Evolutionary conservation across 2,797 vertebrate species (phyloP).

Genomic region (Chaetodon trifasciatus): DNA sequence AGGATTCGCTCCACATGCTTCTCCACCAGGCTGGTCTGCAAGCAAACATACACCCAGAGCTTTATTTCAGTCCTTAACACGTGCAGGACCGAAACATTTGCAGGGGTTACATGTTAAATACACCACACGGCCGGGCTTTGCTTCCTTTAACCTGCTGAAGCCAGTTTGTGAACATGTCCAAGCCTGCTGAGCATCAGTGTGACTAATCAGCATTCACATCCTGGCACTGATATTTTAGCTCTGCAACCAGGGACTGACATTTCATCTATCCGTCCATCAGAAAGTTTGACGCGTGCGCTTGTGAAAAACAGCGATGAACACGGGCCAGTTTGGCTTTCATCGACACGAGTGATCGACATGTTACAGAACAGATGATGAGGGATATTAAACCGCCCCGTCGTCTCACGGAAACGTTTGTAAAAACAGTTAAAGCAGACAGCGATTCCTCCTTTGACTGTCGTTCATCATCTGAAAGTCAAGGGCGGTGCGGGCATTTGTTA

Average conservation of each 20-base stretch:
- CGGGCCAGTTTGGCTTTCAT: not conserved
- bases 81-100: not conserved
- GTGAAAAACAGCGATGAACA: not conserved
- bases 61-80: not conserved
- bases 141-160: not conserved
- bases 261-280: not conserved
- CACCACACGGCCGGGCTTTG: not conserved
- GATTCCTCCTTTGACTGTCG: too few relatives aligned
- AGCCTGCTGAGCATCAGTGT: not conserved
- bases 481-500: not conserved
- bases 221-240: not conserved
- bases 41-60: not conserved
- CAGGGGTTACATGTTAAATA: not conserved
- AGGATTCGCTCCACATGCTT: constrained; percentile 95
- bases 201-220: not conserved
- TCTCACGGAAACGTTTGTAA: too few relatives aligned
- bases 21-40: constrained; percentile 93
- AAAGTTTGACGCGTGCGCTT: not conserved
- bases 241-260: not conserved
- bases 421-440: not conserved
- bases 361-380: not conserved
- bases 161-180: not conserved
- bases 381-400: not conserved
- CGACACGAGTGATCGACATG: too few relatives aligned
- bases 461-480: not conserved